Conservation (phyloP, 2,113 vertebrate genomes). For the Bucco capensis region DNA sequence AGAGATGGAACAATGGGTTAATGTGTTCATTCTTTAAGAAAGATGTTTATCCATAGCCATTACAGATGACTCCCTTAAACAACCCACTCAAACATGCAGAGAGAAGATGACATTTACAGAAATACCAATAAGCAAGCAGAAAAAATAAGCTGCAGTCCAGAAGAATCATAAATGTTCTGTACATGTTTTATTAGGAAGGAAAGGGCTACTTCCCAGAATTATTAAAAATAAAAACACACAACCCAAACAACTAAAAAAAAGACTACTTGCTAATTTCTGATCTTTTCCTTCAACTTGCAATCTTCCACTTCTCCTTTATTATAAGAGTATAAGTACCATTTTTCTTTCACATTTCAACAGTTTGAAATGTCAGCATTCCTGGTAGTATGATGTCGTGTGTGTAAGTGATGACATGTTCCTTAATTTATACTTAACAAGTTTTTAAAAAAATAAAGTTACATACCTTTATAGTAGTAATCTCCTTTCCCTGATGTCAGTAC, state of each 20-base stretch:
- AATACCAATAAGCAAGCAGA: slow-evolving; percentile 73
- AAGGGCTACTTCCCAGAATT: not conserved
- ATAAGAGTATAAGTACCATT: not conserved
- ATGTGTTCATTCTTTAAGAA: not conserved
- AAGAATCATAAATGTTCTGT: not conserved
- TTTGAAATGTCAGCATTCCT: not conserved
- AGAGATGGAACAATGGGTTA: not conserved
- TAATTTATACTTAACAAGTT: not conserved
- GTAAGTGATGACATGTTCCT: not conserved
- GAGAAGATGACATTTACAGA: slow-evolving; percentile 44
- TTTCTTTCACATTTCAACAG: not conserved
- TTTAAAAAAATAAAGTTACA: not conserved
- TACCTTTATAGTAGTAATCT: not conserved
- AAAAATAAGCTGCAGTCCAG: not conserved
- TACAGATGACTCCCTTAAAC: slow-evolving; percentile 73
- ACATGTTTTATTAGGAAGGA: not conserved
- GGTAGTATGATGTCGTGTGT: accelerated
- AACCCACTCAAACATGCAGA: slow-evolving; percentile 58
- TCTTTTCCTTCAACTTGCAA: not conserved
- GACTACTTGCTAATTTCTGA: not conserved
- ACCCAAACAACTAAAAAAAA: not conserved
- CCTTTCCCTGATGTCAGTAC: not conserved
- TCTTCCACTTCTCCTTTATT: not conserved
- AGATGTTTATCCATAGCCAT: slow-evolving; percentile 58
- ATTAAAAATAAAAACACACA: not conserved